Evolutionary conservation across 2,113 vertebrate genomes (phyloP), one percentile per base, ranked within the genome.

Genomic region (Engraulis encrasicolus): DNA sequence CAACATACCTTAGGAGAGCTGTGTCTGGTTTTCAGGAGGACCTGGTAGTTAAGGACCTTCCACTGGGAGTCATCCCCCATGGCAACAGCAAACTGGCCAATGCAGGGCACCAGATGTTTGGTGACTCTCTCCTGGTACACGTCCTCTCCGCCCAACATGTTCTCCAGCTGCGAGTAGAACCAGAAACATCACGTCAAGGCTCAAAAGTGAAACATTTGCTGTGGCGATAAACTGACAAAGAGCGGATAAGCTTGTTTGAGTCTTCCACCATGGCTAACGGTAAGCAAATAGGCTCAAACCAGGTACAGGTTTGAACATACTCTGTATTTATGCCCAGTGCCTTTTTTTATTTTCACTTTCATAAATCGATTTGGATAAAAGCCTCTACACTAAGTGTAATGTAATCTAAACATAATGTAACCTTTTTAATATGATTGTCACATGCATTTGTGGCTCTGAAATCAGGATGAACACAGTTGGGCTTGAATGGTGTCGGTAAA

Each of bases 41-140:
- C 92, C 88, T 97, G 96, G 89, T 99, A 98, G 93, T 99, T 99
- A 5, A 99, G 94, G 0, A 95, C 96, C 85, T 99, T 99, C 98
- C 98, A 99, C 45, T 96, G 95, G 0, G 96, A 93, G 88, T 99
- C 97, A 3, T 99, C 97, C 0, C 94, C 94, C 94, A 97, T 88
- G 31, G 98, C 96, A 61, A 98, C 95, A 0, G 96, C 91, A 89
- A 99, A 98, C 93, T 99, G 98, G 27, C 95, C 96, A 18, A 99
- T 87, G 87, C 98, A 99, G 0, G 97, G 98, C 2, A 97, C 90
- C 89, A 99, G 91, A 88, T 96, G 95, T 78, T 86, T 52, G 1
- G 92, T 95, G 84, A 98, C 94, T 85, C 96, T 94, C 54, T 89
- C 91, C 88, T 96, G 96, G 91, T 96, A 98, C 78, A 17, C 89